phyloP scores from a whole-genome alignment of 92 coral and sea anemone genomes.

The Siderastrea siderea region DNA sequence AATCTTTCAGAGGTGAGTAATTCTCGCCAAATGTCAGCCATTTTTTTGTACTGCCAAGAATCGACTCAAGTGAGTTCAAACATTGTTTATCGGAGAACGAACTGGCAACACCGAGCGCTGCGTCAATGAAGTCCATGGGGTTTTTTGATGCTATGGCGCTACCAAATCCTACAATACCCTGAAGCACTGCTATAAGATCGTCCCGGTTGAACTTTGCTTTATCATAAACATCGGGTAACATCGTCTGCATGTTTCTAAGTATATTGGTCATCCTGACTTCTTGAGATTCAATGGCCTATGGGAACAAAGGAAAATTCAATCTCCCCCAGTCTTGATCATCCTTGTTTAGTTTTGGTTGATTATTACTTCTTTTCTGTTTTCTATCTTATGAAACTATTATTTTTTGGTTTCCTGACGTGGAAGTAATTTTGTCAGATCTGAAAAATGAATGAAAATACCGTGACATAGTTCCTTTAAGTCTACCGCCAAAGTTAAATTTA shows the following conservation, averaged over 20 bases:
- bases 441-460: too few relatives aligned
- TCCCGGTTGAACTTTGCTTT: slow-evolving; percentile 3
- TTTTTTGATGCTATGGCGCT: not conserved
- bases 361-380: too few relatives aligned
- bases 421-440: too few relatives aligned
- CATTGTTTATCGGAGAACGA: not conserved
- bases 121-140: not conserved
- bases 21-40: slow-evolving; percentile 17
- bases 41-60: not conserved
- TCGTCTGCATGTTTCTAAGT: not conserved
- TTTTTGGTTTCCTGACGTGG: too few relatives aligned
- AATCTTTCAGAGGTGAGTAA: not conserved
- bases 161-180: slow-evolving; percentile 3
- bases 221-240: not conserved
- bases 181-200: not conserved
- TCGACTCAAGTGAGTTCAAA: not conserved
- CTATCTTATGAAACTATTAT: too few relatives aligned
- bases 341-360: too few relatives aligned
- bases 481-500: too few relatives aligned
- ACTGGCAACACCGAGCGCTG: not conserved
- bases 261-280: not conserved
- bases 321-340: too few relatives aligned
- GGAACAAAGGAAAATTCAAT: not conserved
- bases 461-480: too few relatives aligned
- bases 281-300: not conserved